Evolutionary conservation across 2,113 vertebrate genomes (phyloP), one percentile per base, ranked within the genome.

Genomic region (Microcebus jonahi): DNA sequence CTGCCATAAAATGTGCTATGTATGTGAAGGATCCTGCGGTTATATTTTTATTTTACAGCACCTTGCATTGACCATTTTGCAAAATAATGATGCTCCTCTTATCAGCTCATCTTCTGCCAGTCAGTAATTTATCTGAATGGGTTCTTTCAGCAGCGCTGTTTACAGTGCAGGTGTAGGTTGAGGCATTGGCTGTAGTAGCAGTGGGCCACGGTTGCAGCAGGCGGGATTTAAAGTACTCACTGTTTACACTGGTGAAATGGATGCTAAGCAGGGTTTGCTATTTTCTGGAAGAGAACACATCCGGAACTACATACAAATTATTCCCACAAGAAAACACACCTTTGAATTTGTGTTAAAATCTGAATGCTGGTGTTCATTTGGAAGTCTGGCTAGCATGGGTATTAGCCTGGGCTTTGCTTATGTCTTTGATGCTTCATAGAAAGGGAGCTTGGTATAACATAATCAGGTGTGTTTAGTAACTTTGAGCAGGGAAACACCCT

Each of bases 51-150:
- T 79, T 93, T 96, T 93, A 90, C 0, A 90, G 95, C 70, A 76
- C 27, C 83, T 53, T 94, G 39, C 79, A 80, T 7, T 85, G 75
- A 50, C 88, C 83, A 59, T 95, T 97, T 96, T 97, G 85, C 55
- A 95, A 89, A 97, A 88, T 94, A 90, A 96, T 91, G 97, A 76
- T 96, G 45, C 39, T 91, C 57, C 91, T 73, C 84, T 97, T 88
- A 94, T 85, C 89, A 94, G 73, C 94, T 94, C 68, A 84, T 96
- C 95, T 96, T 73, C 67, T 94, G 77, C 59, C 85, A 71, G 68
- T 79, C 39, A 73, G 45, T 76, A 71, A 94, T 97, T 95, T 91
- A 90, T 83, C 86, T 90, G 86, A 91, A 94, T 0, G 9, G 63
- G 57, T 89, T 89, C 75, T 94, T 92, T 92, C 63, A 83, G 73